Percentiles rank a stretch among this genome's conserved stretches.
Conservation (phyloP, 2,113 vertebrate species). For the Rostratula benghalensis region DNA sequence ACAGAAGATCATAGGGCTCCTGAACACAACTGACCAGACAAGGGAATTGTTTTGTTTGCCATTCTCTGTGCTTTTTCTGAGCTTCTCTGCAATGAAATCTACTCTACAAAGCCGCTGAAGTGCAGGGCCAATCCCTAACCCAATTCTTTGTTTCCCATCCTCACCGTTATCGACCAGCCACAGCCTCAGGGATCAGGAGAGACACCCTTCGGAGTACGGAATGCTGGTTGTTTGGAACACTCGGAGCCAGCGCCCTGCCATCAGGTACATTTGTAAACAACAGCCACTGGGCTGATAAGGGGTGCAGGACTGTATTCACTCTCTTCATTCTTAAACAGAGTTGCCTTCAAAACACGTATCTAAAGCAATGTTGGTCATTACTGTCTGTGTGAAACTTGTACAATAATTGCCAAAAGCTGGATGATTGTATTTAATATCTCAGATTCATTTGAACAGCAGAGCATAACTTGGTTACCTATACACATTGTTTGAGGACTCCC, state of each 20-base stretch:
- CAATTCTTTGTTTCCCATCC: conserved; percentile 5
- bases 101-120: background rate
- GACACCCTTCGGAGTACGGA: conserved; percentile 42
- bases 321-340: conserved; percentile 13
- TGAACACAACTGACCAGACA: background rate
- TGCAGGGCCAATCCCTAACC: conserved; percentile 33
- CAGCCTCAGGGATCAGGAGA: conserved; percentile 53
- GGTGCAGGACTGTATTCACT: background rate
- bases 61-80: background rate
- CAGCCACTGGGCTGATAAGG: background rate
- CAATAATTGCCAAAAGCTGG: conserved; percentile 37
- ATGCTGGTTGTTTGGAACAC: conserved; percentile 28
- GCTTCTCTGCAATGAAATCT: conserved; percentile 12
- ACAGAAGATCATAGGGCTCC: background rate
- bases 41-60: background rate
- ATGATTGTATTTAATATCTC: conserved; percentile 36
- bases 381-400: conserved; percentile 44
- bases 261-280: conserved; percentile 48
- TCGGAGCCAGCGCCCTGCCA: conserved; percentile 34
- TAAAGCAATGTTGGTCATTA: conserved; percentile 32
- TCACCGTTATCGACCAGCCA: conserved; percentile 22
- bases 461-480: conserved; percentile 26
- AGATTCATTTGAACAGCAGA: conserved; percentile 26
- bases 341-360: conserved; percentile 38
- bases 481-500: conserved; percentile 24